Percentiles rank a stretch among this genome's conserved stretches.
phyloP scores from a whole-genome alignment of 2,888 invertebrate species.

The Hirtodrosophila duncani region DNA sequence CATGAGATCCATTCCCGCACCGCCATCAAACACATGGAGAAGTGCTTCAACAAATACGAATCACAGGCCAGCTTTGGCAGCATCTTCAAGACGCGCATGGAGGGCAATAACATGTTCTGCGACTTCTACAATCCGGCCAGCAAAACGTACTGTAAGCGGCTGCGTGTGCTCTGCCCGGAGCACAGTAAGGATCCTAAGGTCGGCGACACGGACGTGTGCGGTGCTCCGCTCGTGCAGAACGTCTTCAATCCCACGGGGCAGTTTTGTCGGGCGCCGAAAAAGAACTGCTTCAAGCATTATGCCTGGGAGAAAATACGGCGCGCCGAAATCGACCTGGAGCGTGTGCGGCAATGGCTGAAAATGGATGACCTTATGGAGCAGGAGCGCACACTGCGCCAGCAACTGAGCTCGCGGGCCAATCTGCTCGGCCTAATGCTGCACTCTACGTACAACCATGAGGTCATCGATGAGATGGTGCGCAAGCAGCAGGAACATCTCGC shows the following conservation, averaged over 20 bases:
- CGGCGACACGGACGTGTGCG: slow-evolving; percentile 93
- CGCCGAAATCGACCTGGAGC: slow-evolving; percentile 96
- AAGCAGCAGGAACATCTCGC: slow-evolving; percentile 75
- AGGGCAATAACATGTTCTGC: slow-evolving; percentile 98
- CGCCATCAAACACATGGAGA: slow-evolving; percentile 97
- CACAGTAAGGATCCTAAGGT: slow-evolving; percentile 96
- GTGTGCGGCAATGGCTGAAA: slow-evolving; percentile 94
- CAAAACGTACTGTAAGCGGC: slow-evolving; percentile 95
- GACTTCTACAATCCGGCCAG: slow-evolving; percentile 94
- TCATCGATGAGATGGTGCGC: slow-evolving; percentile 85
- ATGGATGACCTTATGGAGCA: slow-evolving; percentile 96
- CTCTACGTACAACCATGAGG: slow-evolving; percentile 95
- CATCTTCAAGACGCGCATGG: slow-evolving; percentile 94
- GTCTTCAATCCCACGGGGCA: slow-evolving; percentile 91
- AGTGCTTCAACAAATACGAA: slow-evolving; percentile 98
- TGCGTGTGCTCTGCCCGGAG: slow-evolving; percentile 97
- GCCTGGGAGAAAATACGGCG: slow-evolving; percentile 97
- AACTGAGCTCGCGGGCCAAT: slow-evolving; percentile 89
- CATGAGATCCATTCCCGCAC: slow-evolving; percentile 95
- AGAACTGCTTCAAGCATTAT: slow-evolving; percentile 93
- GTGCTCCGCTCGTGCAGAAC: slow-evolving; percentile 91
- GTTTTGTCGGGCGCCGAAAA: slow-evolving; percentile 92
- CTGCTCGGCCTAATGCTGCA: slow-evolving; percentile 97
- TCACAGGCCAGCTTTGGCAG: slow-evolving; percentile 98
- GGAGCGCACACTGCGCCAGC: slow-evolving; percentile 89